Evolutionary conservation across 2,113 vertebrate genomes (phyloP).

Genomic region (Mobula birostris): DNA sequence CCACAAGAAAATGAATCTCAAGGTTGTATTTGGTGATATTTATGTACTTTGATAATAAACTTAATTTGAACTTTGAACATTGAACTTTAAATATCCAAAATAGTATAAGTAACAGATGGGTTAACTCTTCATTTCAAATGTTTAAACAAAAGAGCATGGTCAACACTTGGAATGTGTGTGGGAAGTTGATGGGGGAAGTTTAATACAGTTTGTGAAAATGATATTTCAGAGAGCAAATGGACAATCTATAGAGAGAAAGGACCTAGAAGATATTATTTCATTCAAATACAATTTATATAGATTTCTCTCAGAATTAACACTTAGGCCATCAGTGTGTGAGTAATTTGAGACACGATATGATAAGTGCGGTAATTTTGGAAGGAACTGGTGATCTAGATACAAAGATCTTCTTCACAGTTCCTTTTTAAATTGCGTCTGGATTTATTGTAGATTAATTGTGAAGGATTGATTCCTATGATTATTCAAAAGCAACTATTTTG

Average conservation of each 20-base stretch:
- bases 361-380: background rate
- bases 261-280: background rate
- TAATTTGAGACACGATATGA: background rate
- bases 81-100: background rate
- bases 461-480: constrained; percentile 19
- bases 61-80: no score
- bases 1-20: no score
- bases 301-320: background rate
- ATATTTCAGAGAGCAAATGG: background rate
- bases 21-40: no score
- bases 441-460: constrained; percentile 15
- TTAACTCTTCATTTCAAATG: background rate
- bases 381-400: background rate
- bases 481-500: background rate
- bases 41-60: no score
- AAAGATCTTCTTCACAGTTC: background rate
- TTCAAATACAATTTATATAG: constrained; percentile 14
- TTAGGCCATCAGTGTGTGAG: background rate
- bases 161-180: no score
- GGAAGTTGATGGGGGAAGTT: background rate
- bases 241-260: background rate
- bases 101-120: background rate
- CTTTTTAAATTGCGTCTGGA: background rate
- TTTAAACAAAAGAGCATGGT: background rate
- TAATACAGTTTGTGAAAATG: background rate